Conservation (phyloP, 2,113 vertebrate species). For the Etia nguti region DNA sequence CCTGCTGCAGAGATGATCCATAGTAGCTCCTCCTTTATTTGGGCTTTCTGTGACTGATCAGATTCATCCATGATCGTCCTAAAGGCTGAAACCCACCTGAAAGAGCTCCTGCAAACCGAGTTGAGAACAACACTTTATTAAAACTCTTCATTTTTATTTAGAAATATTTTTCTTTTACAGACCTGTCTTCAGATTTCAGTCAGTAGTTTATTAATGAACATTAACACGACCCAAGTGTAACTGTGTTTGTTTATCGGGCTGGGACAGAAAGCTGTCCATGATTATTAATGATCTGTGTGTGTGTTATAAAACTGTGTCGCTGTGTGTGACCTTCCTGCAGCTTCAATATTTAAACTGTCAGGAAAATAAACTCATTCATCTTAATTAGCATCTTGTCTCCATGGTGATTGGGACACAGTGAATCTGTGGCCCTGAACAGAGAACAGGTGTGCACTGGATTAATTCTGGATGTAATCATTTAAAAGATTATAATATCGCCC, state of each 20-base stretch:
- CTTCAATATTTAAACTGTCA: background rate
- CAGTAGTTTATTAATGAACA: background rate
- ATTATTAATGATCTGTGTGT: background rate
- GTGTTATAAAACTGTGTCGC: background rate
- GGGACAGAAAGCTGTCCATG: background rate
- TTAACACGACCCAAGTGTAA: background rate
- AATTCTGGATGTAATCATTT: background rate
- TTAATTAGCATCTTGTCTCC: background rate
- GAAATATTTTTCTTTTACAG: background rate
- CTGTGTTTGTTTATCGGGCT: background rate
- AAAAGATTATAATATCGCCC: background rate
- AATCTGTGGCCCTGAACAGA: background rate
- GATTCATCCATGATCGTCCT: background rate
- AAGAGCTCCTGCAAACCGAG: background rate
- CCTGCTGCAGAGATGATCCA: background rate
- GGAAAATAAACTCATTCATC: background rate
- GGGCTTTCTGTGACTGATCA: background rate
- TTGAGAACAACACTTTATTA: background rate
- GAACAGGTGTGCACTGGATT: background rate
- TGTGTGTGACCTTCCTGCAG: background rate
- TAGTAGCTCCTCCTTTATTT: background rate
- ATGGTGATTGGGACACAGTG: background rate
- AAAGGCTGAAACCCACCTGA: background rate
- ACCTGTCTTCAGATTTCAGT: background rate
- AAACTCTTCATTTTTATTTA: background rate